Base-by-base conservation (phyloP, 2,113 vertebrate species). In the Heterotilapia buettikoferi region DNA sequence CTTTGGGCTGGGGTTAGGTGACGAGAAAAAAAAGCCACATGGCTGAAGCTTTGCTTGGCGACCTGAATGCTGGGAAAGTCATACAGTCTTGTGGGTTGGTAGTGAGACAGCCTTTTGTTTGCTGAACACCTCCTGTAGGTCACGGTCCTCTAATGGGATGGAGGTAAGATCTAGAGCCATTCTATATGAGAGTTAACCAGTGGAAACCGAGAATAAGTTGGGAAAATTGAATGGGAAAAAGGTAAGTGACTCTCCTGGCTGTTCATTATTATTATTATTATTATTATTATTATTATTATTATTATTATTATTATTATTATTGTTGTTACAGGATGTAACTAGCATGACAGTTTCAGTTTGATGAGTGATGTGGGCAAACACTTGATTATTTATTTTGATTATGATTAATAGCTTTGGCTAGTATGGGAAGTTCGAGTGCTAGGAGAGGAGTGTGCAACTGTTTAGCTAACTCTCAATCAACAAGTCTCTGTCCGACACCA, bases 401-500 rank as follows among this genome's bases (percentile, higher is more conserved):
- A 29, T 59, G 1, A 59, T 59, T 31, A 59, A 29, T 18, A 31
- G 1, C 7, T 59, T 59, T 31, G 26, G 56, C 26, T 59, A 2
- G 56, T 59, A 31, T 59, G 13, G 26, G 56, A 59, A 9, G 56
- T 9, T 59, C 2, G 0, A 31, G 56, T 31, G 56, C 56, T 59
- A 59, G 56, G 26, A 59, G 56, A 29, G 3, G 56, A 59, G 26
- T 59, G 26, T 59, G 56, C 56, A 59, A 59, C 3, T 59, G 56
- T 9, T 59, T 59, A 59, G 56, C 26, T 59, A 59, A 59, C 56
- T 59, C 56, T 59, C 56, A 59, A 18, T 59, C 7, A 2, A 59
- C 26, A 59, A 59, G 26, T 59, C 56, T 59, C 26, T 59, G 26
- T 29, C 26, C 14, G 0, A 0, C 57, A 6, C 1, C 5, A 8